Percentiles rank a stretch among this genome's conserved stretches.
phyloP scores from a whole-genome alignment of 2,888 invertebrate genomes.

The Caradrina kadenii region DNA sequence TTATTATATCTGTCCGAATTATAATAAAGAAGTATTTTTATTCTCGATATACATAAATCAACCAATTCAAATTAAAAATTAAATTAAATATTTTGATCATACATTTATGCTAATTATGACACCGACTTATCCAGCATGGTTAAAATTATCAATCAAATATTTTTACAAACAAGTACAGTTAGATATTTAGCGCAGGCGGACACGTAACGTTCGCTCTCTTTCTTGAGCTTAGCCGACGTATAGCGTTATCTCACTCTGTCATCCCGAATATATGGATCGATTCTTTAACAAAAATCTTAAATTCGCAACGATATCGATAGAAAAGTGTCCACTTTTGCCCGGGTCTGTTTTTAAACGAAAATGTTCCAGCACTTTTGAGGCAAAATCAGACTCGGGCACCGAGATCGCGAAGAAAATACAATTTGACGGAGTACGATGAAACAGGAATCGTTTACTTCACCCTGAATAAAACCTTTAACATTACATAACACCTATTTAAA shows the following conservation, averaged over 20 bases:
- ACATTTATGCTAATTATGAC: slow-evolving; percentile 30
- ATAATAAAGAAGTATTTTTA: slow-evolving; percentile 1
- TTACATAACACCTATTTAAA: slow-evolving; percentile 62
- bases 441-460: slow-evolving; percentile 59
- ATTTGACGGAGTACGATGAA: slow-evolving; percentile 45
- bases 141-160: slow-evolving; percentile 14
- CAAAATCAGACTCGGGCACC: slow-evolving; percentile 39
- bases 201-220: slow-evolving; percentile 28
- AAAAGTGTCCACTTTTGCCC: slow-evolving; percentile 22
- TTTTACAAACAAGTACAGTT: slow-evolving; percentile 19
- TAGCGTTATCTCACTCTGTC: slow-evolving; percentile 18
- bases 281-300: slow-evolving; percentile 18
- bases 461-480: slow-evolving; percentile 66
- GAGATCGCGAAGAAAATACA: slow-evolving; percentile 57
- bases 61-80: slow-evolving; percentile 16
- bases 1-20: slow-evolving; percentile 2
- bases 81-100: slow-evolving; percentile 45
- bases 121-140: slow-evolving; percentile 25
- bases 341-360: slow-evolving; percentile 50
- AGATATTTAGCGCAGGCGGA: slow-evolving; percentile 41
- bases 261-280: slow-evolving; percentile 1
- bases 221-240: slow-evolving; percentile 22
- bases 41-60: slow-evolving; percentile 3
- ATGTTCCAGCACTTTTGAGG: slow-evolving; percentile 36
- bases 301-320: slow-evolving; percentile 20